Base-by-base conservation (phyloP, 2,888 invertebrate species). In the Smittia aterrima region DNA sequence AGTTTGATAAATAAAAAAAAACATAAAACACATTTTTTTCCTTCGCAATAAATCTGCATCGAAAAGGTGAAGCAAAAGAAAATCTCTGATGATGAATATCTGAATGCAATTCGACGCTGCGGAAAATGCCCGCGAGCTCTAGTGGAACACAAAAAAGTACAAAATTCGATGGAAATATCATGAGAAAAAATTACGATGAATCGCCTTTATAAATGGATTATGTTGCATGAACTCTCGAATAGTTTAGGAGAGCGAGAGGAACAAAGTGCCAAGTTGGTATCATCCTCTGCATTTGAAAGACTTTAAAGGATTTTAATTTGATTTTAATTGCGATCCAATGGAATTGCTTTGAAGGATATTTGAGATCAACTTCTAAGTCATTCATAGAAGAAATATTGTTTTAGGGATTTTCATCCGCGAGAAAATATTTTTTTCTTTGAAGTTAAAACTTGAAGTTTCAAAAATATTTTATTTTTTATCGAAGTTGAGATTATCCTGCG, bases 301-400 rank as follows among this genome's bases (percentile, higher is more conserved):
- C 32, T 66, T 32, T 7, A 11, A 66, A 66, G 66, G 25, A 66
- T 25, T 11, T 54, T 71, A 71, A 71, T 71, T 71, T 58, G 58
- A 71, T 71, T 71, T 71, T 71, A 71, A 71, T 71, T 71, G 71
- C 41, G 32, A 54, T 25, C 71, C 22, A 71, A 9, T 22, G 25
- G 22, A 20, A 62, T 54, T 54, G 11, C 1, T 4, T 62, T n/a
- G 3, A 3, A 16, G n/a, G 53, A 47, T 47, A 18, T 47, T 47
- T 47, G 32, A 32, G 32, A 3, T 47, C n/a, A 2, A 3, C 18
- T 47, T n/a, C 7, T 47, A 3, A 16, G 53, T 47, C 53, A 16
- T 18, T 47, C 53, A 16, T 18, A 16, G n/a, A 16, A 13, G 3
- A 47, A 47, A 4, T 47, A 4, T 47, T 13, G n/a, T 47, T 47